Conservation (phyloP, 2,797 vertebrate species). For the Coccyzus lansbergi region DNA sequence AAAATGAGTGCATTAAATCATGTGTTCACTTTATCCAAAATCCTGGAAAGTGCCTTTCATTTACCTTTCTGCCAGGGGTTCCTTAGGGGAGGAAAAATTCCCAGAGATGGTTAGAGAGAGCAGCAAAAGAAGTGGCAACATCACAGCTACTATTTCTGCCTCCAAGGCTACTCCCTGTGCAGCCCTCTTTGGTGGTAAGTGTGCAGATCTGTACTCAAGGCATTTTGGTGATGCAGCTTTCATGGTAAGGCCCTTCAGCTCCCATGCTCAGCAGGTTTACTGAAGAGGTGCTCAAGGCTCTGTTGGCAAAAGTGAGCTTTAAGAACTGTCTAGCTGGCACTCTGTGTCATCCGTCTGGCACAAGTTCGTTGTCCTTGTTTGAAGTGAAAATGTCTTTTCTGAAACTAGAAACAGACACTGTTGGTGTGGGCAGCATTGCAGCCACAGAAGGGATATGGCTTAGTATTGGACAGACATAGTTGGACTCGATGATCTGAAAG, state of each 20-base stretch:
- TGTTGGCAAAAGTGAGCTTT: neutral
- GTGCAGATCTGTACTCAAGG: neutral
- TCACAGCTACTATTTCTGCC: neutral
- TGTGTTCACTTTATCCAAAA: neutral
- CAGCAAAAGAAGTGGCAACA: neutral
- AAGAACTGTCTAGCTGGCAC: neutral
- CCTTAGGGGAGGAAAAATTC: neutral
- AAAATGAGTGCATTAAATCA: neutral
- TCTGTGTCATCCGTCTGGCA: fast-evolving
- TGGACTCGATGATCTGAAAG: too few species aligned
- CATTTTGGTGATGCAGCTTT: neutral
- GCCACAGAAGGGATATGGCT: neutral
- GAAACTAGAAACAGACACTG: neutral
- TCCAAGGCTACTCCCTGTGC: neutral
- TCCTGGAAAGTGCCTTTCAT: neutral
- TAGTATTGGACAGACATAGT: too few species aligned
- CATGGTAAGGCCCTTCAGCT: neutral
- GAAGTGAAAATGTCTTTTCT: neutral
- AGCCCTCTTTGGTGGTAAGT: neutral
- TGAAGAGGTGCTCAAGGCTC: neutral
- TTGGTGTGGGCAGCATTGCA: neutral
- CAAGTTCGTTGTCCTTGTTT: neutral
- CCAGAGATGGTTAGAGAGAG: neutral
- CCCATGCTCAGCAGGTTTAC: neutral
- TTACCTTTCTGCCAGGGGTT: neutral